These are phyloP conservation scores for Spheniscus mendiculus DNA, from an alignment of 2,113 vertebrate species.

Conservation along the genomic window DNA sequence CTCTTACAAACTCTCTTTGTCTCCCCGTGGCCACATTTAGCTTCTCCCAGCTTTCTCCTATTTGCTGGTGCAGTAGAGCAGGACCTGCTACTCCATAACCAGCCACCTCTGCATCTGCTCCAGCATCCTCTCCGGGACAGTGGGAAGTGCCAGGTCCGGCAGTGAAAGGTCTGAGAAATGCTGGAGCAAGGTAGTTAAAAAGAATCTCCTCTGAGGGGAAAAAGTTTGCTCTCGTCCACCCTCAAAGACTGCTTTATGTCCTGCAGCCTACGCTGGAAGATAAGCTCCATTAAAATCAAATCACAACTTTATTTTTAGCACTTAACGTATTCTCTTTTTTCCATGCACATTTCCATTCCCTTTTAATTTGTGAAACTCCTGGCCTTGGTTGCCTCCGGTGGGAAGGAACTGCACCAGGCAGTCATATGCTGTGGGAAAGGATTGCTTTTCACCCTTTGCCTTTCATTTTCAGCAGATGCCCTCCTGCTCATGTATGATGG, in stretches of 20 bases:
- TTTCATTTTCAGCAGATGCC: neutral
- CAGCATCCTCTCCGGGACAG: neutral
- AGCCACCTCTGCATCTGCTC: neutral
- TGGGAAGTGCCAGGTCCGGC: neutral
- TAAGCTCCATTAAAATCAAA: neutral
- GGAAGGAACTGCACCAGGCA: neutral
- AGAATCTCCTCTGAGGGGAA: neutral
- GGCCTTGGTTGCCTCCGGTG: neutral
- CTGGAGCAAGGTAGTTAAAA: neutral
- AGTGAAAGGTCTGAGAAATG: neutral
- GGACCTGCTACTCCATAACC: neutral
- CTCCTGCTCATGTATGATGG: neutral
- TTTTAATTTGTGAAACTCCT: neutral
- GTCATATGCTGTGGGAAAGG: neutral
- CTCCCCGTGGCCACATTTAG: neutral
- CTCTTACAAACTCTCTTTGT: neutral
- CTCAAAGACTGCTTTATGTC: neutral
- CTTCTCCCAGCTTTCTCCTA: neutral
- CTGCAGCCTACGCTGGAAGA: neutral
- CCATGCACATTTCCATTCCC: neutral
- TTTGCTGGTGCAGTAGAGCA: neutral
- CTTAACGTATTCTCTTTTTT: neutral
- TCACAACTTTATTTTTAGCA: neutral
- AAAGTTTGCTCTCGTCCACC: neutral
- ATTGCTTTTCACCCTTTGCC: neutral